Base-by-base conservation (phyloP, 2,888 invertebrate genomes). In the Gisinianus flammeolus region DNA sequence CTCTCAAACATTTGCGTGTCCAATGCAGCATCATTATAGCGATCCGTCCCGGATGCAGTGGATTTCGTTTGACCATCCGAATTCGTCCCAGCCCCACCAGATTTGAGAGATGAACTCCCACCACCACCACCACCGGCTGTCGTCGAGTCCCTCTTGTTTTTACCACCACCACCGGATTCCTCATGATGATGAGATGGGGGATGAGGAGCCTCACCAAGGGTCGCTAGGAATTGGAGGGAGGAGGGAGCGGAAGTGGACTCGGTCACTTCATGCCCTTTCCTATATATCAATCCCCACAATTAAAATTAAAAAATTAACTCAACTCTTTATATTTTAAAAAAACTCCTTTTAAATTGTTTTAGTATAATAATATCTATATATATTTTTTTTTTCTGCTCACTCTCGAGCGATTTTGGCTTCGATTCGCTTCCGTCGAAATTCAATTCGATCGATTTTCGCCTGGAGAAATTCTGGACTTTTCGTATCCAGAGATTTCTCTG, bases 1-100 rank as follows among this genome's bases (percentile, higher is more conserved):
- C 83, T 83, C 31, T 82, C 80, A 24, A 79, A 79, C 69, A 83
- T 77, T 71, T 83, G 83, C 1, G 54, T 33, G 26, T 80, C 80
- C n/a, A 82, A 56, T 24, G 72, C 71, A 12, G 75, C 77, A 75
- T 73, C 72, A 0, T 71, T 28, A 68, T 35, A 77, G 3, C 33
- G 52, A 2, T 31, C 70, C 5, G 2, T 31, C 3, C 16, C n/a
- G 8, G 68, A 67, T 31, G 31, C 24, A 4, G 66, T 30, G 31
- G n/a, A 3, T 67, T 16, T 16, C 68, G 19, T 33, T 28, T 16
- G 12, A 28, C 44, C 19, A 22, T 56, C 56, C 33, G 16, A 4
- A 16, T 68, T 30, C 26, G n/a, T 28, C 8, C 33, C 73, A 24
- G 66, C 68, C n/a, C 28, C 22, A 70, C 22, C 33, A 33, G 35